These are phyloP conservation scores for Melanotaenia maccullochi DNA, from an alignment of 2,797 vertebrate genomes.

Conservation along the genomic window DNA sequence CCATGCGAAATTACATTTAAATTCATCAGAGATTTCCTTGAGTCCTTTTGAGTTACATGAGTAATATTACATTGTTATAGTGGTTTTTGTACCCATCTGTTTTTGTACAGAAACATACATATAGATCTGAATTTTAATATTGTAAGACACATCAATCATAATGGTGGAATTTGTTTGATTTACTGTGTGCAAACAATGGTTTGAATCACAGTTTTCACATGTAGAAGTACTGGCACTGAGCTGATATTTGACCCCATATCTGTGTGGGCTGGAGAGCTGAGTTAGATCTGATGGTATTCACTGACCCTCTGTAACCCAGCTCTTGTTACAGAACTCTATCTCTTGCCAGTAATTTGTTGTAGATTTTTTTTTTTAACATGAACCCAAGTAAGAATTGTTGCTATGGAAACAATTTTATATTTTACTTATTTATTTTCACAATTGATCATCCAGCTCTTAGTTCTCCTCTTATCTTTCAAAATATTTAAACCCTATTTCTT, in stretches of 20 bases:
- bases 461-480: background rate
- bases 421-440: no score
- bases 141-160: background rate
- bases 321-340: background rate
- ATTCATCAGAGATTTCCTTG: no score
- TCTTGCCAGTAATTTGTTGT: background rate
- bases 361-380: background rate
- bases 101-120: background rate
- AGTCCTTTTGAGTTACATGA: no score
- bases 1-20: no score
- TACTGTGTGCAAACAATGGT: background rate
- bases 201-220: background rate
- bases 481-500: no score
- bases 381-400: background rate
- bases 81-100: background rate
- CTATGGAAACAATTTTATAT: conserved; percentile 3
- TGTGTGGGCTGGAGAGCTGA: conserved; percentile 15
- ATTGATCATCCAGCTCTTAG: background rate
- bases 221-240: background rate
- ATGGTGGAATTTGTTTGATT: background rate
- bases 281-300: conserved; percentile 19
- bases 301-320: conserved; percentile 18
- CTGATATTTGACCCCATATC: background rate
- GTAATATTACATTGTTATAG: background rate
- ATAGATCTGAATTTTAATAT: background rate